Base-by-base conservation (phyloP, 2,888 invertebrate genomes). In the Ellobium chinense region DNA sequence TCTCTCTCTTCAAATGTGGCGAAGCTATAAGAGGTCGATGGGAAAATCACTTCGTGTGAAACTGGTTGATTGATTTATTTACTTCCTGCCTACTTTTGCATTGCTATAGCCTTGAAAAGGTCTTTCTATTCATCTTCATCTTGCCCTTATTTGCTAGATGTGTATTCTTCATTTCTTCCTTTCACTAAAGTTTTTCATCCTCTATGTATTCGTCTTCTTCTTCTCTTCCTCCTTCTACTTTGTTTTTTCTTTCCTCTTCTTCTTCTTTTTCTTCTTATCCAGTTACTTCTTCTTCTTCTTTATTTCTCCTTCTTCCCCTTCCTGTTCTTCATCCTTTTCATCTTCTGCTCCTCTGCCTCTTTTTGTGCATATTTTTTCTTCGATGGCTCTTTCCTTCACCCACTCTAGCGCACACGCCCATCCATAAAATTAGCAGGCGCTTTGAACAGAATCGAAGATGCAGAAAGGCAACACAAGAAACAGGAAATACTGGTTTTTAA, bases 1-100 rank as follows among this genome's bases (percentile, higher is more conserved):
- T 68, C 69, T 39, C 27, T 68, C 69, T 68, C 69, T 68, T 39
- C 37, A n/a, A n/a, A n/a, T n/a, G n/a, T n/a, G n/a, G n/a, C n/a
- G n/a, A n/a, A n/a, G n/a, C n/a, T n/a, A n/a, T n/a, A n/a, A n/a
- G n/a, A n/a, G n/a, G n/a, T n/a, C n/a, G n/a, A n/a, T n/a, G n/a
- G n/a, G n/a, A n/a, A n/a, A n/a, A n/a, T n/a, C n/a, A n/a, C n/a
- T n/a, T n/a, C n/a, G n/a, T n/a, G n/a, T 31, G n/a, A 34, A 65
- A 27, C 14, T 46, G 7, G 46, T 7, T 46, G 9, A 46, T 46
- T 46, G 7, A 46, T 46, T 12, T 46, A 46, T 46, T 46, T 46
- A 46, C 46, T 46, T 46, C n/a, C n/a, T n/a, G n/a, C n/a, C n/a
- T n/a, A n/a, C n/a, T n/a, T n/a, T n/a, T n/a, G n/a, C n/a, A n/a